Evolutionary conservation across 2,113 vertebrate species (phyloP), one percentile per base, ranked within the genome.

Genomic region (Harpagus bidentatus): DNA sequence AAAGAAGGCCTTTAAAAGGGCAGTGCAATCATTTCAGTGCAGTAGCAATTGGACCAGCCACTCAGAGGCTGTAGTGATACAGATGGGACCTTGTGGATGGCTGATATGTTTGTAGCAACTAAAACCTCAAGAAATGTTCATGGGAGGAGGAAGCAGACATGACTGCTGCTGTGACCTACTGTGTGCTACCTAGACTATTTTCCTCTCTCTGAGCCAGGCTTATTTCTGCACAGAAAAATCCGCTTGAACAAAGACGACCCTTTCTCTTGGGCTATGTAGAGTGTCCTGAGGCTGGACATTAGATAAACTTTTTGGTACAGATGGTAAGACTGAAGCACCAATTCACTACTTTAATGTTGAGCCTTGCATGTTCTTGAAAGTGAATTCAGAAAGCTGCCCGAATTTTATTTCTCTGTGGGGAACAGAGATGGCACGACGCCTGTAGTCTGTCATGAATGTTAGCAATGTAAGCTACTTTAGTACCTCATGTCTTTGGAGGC

Each of bases 401-500:
- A 63, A 7, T 79, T 96, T 93, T 90, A 88, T 84, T 84, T 84
- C 42, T 84, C 77, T 56, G 11, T 71, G 31, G 47, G 38, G 34
- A 92, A 72, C 28, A 61, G 69, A 90, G 43, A 65, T 76, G 80
- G n/a, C 62, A 85, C 0, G 0, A 29, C 2, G 2, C 61, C 81
- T 80, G 20, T n/a, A 80, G 36, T 29, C 53, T 93, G 42, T 78
- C 76, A 88, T 81, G 80, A 81, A 84, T 23, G 42, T 67, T 71
- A 93, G 47, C 50, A 82, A 86, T 31, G 59, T 72, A 88, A 96
- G 88, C 58, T 58, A 36, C 40, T 61, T 82, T 11, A 90, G 59
- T 88, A 88, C 32, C 34, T 88, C 62, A 29, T 56, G 38, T 59
- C 71, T 94, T 92, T 16, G 29, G 55, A 94, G 38, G 52, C 0